Conservation (phyloP, 2,888 invertebrate species). For the Drosophila sordidapex region DNA sequence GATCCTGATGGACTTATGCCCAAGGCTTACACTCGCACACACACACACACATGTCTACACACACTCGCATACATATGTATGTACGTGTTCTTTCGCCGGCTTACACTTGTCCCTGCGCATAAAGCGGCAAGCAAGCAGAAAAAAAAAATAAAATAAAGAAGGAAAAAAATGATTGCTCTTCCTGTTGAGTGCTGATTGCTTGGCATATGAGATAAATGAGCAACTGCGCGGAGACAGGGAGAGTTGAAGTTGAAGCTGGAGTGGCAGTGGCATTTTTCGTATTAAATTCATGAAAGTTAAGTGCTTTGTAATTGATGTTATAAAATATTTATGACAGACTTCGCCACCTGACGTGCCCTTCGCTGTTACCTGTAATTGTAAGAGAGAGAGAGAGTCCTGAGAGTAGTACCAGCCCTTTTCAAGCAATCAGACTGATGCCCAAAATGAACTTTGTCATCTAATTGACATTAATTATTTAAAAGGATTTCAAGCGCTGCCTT, state of each 20-base stretch:
- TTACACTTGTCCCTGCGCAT: conserved; percentile 73
- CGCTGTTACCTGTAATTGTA: conserved; percentile 30
- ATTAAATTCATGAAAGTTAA: conserved; percentile 84
- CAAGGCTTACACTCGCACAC: conserved; percentile 45
- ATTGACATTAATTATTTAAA: conserved; percentile 84
- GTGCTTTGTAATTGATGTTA: conserved; percentile 85
- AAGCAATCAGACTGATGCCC: conserved; percentile 50
- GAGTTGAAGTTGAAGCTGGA: conserved; percentile 22
- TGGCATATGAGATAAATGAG: conserved; percentile 78
- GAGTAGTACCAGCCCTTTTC: conserved; percentile 27
- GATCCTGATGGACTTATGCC: conserved; percentile 72
- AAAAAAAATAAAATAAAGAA: conserved; percentile 1
- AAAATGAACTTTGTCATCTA: conserved; percentile 76
- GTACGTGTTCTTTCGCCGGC: conserved; percentile 54
- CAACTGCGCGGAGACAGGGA: conserved; percentile 17
- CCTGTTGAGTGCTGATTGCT: conserved; percentile 70
- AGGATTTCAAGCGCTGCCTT: conserved; percentile 65
- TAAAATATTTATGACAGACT: conserved; percentile 85
- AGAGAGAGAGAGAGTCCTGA: conserved; percentile 7
- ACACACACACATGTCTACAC: conserved; percentile 17
- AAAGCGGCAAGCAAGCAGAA: conserved; percentile 29
- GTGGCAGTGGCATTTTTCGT: conserved; percentile 68
- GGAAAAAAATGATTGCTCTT: conserved; percentile 59
- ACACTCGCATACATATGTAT: conserved; percentile 21
- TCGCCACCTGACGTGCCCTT: conserved; percentile 1